Percentiles rank a stretch among this genome's conserved stretches.
Evolutionary conservation across 1,140 invertebrate species (phyloP).

Genomic region (Tribolium castaneum): DNA sequence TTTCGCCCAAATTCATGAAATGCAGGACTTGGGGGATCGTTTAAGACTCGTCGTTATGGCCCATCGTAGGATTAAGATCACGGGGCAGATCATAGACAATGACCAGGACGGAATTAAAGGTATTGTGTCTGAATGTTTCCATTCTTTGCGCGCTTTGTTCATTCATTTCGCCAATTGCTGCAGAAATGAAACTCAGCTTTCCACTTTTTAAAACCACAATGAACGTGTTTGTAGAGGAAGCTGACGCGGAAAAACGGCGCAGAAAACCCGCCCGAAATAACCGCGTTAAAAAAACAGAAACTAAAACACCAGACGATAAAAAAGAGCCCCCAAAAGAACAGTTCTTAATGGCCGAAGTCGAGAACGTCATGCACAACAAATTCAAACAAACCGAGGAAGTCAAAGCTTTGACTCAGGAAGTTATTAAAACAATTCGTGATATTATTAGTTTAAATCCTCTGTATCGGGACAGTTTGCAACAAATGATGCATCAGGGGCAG

Average conservation of each 20-base stretch:
- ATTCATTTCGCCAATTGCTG: constrained; percentile 37
- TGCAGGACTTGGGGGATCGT: constrained; percentile 95
- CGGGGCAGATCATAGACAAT: constrained; percentile 81
- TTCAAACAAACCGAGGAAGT: constrained; percentile 95
- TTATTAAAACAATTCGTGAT: constrained; percentile 97
- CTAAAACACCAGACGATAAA: constrained; percentile 52
- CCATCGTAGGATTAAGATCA: constrained; percentile 87
- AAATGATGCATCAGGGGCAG: constrained; percentile 96
- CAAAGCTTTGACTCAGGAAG: constrained; percentile 96
- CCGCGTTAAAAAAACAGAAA: constrained; percentile 54
- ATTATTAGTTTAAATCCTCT: constrained; percentile 96
- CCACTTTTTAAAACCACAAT: constrained; percentile 76
- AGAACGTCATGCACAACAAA: constrained; percentile 91
- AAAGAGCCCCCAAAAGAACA: constrained; percentile 58
- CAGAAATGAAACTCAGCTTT: constrained; percentile 69
- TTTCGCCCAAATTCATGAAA: constrained; percentile 98
- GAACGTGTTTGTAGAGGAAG: constrained; percentile 72
- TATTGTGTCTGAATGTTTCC: constrained; percentile 5
- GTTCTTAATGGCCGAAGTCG: constrained; percentile 94
- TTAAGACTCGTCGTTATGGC: constrained; percentile 94
- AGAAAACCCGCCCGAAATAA: constrained; percentile 66
- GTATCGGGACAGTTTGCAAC: constrained; percentile 90
- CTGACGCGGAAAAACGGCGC: constrained; percentile 67
- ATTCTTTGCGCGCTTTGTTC: background rate
- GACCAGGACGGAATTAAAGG: constrained; percentile 63